Conservation (phyloP, 2,888 invertebrate genomes). For the Gibbula magus region DNA sequence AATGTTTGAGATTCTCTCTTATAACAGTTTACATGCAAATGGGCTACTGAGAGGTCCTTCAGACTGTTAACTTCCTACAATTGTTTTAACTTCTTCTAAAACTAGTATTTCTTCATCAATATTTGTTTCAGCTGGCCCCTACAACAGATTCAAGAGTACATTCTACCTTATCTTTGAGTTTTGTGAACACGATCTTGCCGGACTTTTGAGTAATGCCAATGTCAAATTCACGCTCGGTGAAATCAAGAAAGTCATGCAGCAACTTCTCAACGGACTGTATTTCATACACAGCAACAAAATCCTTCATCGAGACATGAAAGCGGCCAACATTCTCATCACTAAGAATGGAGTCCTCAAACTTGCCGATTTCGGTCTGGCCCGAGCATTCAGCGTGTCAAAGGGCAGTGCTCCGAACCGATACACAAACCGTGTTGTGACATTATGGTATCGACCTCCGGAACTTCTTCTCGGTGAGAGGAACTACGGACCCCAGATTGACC, state of each 20-base stretch:
- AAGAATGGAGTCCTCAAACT: constrained; percentile 90
- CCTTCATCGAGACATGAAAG: constrained; percentile 89
- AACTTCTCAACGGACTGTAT: constrained; percentile 88
- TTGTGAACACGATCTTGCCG: constrained; percentile 98
- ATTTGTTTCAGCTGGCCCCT: constrained; percentile 77
- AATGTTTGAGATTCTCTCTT: no score
- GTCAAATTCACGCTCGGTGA: constrained; percentile 97
- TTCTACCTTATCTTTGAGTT: constrained; percentile 98
- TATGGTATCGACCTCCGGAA: constrained; percentile 88
- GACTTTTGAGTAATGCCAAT: constrained; percentile 93
- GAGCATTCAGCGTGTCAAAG: constrained; percentile 90
- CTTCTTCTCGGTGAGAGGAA: constrained; percentile 82
- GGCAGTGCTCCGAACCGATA: constrained; percentile 88
- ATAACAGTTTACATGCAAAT: no score
- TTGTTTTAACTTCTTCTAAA: no score
- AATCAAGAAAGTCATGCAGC: constrained; percentile 88
- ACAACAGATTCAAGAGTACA: constrained; percentile 88
- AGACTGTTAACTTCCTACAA: no score
- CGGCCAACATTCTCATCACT: constrained; percentile 97
- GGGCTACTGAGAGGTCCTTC: no score
- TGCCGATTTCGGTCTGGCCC: constrained; percentile 97
- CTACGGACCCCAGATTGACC: constrained; percentile 97
- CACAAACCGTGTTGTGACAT: constrained; percentile 96
- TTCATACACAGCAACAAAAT: constrained; percentile 93
- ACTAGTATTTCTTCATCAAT: no score